A percentile compares a stretch with the other conserved stretches of the same genome.
Conservation (phyloP, 1,140 invertebrate species). For the Bombus turneri region DNA sequence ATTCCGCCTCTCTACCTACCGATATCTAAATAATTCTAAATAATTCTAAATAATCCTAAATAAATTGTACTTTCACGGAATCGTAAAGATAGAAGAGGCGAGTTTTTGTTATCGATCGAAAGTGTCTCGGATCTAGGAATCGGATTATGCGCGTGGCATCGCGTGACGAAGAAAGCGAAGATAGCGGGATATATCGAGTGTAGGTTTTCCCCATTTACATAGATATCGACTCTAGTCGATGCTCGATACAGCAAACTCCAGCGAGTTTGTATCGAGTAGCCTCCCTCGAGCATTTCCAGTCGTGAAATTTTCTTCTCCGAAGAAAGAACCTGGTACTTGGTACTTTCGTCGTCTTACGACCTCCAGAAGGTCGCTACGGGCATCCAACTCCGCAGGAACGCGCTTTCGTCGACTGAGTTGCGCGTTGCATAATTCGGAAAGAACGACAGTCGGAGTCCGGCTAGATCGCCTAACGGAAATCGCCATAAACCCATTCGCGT, state of each 20-base stretch:
- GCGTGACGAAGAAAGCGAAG: background rate
- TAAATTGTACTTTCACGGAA: background rate
- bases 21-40: too few species aligned
- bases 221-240: too few species aligned
- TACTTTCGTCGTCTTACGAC: slow-evolving; percentile 42
- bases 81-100: background rate
- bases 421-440: slow-evolving; percentile 52
- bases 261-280: too few species aligned
- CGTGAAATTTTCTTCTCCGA: slow-evolving; percentile 33
- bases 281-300: slow-evolving; percentile 5
- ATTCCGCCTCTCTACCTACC: background rate
- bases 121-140: background rate
- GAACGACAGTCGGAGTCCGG: background rate
- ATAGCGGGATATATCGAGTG: background rate
- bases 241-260: too few species aligned
- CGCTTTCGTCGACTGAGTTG: background rate
- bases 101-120: background rate
- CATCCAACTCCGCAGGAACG: background rate
- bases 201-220: background rate
- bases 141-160: background rate
- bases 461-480: slow-evolving; percentile 18
- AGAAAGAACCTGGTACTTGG: background rate
- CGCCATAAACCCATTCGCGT: slow-evolving; percentile 14
- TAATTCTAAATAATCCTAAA: background rate
- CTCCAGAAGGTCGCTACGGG: slow-evolving; percentile 20